A percentile compares a stretch with the other conserved stretches of the same genome.
Conservation (phyloP, 1,140 invertebrate species). For the Zaprionus ghesquierei region DNA sequence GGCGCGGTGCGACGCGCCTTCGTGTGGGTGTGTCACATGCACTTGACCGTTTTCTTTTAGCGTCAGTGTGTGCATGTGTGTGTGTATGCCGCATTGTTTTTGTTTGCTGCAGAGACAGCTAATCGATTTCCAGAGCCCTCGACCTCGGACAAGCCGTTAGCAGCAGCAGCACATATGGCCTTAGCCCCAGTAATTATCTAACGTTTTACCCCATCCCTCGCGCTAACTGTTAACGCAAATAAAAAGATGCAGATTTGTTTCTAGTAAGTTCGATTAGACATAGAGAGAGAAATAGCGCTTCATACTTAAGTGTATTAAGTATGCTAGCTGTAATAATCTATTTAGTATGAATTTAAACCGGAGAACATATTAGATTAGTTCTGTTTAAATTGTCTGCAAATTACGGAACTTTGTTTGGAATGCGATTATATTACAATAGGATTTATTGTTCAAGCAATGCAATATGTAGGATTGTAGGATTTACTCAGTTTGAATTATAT, state of each 20-base stretch:
- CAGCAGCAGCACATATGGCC: slow-evolving; percentile 1
- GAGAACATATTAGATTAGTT: background rate
- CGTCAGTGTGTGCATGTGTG: background rate
- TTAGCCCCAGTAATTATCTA: slow-evolving; percentile 1
- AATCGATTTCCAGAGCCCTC: background rate
- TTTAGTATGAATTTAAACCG: too few relatives aligned
- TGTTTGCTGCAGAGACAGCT: background rate
- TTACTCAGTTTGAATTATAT: background rate
- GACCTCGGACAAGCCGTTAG: background rate
- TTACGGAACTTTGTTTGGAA: background rate
- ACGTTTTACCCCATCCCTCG: background rate
- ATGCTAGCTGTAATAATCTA: too few relatives aligned
- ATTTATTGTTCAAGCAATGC: background rate
- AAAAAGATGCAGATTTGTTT: background rate
- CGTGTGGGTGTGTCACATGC: slow-evolving; percentile 42
- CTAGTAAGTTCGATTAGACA: background rate
- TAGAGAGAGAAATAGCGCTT: too few relatives aligned
- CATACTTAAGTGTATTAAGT: too few relatives aligned
- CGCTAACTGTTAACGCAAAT: background rate
- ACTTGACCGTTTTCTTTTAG: slow-evolving; percentile 48
- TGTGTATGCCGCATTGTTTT: slow-evolving; percentile 4
- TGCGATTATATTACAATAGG: background rate
- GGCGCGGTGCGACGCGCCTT: background rate
- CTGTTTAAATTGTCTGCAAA: background rate
- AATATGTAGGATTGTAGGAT: background rate